Conservation (phyloP, 1,140 invertebrate genomes). For the Heliothis virescens region DNA sequence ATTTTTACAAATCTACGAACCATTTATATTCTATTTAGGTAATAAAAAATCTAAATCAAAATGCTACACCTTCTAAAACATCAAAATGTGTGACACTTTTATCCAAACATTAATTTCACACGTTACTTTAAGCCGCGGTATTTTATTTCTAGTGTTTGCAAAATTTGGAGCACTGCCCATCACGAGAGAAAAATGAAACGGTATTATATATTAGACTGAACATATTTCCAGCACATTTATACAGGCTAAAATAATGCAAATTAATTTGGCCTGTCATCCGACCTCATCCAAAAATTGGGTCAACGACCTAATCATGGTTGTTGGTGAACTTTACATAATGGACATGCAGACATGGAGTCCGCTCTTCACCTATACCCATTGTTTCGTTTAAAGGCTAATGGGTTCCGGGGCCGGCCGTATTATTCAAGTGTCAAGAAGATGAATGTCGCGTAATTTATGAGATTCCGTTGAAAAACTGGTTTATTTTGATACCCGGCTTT, state of each 20-base stretch:
- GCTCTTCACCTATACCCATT: conserved; percentile 66
- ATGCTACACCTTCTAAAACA: too few relatives aligned
- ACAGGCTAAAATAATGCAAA: conserved; percentile 30
- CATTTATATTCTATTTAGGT: too few relatives aligned
- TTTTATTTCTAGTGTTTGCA: conserved; percentile 16
- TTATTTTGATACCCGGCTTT: conserved; percentile 59
- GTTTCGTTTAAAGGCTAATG: conserved; percentile 81
- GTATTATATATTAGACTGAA: conserved; percentile 6
- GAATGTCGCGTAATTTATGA: conserved; percentile 81
- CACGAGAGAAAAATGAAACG: conserved; percentile 5
- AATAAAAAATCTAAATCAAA: too few relatives aligned
- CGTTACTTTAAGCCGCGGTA: conserved; percentile 12
- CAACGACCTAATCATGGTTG: conserved; percentile 39
- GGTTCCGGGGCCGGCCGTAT: conserved; percentile 66
- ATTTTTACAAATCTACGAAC: too few relatives aligned
- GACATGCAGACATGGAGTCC: conserved; percentile 63
- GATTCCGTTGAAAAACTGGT: conserved; percentile 66
- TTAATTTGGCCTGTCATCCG: conserved; percentile 39
- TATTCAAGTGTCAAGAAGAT: conserved; percentile 83
- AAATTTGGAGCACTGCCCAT: conserved; percentile 28
- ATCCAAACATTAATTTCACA: conserved; percentile 23
- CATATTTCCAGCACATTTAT: conserved; percentile 26
- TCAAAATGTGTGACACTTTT: conserved; percentile 15
- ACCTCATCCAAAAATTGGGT: conserved; percentile 35
- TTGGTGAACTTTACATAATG: conserved; percentile 60